Percentiles rank a stretch among this genome's conserved stretches.
Conservation (phyloP, 1,140 invertebrate genomes). For the Belonocnema kinseyi region DNA sequence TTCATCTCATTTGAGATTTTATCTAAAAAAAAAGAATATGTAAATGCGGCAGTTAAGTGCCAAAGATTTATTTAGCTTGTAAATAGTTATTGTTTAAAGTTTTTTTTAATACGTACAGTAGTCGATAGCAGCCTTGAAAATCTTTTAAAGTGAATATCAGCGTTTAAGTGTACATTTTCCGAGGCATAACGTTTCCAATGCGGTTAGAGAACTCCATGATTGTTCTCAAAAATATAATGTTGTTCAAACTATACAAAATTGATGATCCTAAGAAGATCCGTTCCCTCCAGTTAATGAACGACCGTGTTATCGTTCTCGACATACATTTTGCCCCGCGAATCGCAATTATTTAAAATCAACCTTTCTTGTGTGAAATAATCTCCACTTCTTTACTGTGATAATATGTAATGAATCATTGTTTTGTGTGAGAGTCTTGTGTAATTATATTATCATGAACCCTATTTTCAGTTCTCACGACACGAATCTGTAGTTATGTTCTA, state of each 20-base stretch:
- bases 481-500: neutral
- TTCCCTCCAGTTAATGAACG: neutral
- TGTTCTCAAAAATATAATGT: no score
- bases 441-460: conserved; percentile 5
- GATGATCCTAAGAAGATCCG: conserved; percentile 3
- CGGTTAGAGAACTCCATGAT: no score
- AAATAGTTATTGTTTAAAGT: neutral
- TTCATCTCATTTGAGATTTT: no score
- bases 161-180: no score
- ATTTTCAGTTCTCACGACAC: conserved; percentile 5
- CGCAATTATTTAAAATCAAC: conserved; percentile 15
- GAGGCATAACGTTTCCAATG: no score
- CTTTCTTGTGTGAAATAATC: conserved; percentile 14
- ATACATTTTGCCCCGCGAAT: conserved; percentile 18
- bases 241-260: neutral
- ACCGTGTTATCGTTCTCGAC: conserved; percentile 11
- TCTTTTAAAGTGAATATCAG: no score
- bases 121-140: neutral
- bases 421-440: neutral
- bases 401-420: conserved; percentile 23
- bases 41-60: no score
- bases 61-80: no score
- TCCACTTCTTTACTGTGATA: neutral
- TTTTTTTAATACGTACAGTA: neutral
- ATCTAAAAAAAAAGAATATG: no score